phyloP scores from a whole-genome alignment of 2,797 vertebrate genomes.

The Enoplosus armatus region DNA sequence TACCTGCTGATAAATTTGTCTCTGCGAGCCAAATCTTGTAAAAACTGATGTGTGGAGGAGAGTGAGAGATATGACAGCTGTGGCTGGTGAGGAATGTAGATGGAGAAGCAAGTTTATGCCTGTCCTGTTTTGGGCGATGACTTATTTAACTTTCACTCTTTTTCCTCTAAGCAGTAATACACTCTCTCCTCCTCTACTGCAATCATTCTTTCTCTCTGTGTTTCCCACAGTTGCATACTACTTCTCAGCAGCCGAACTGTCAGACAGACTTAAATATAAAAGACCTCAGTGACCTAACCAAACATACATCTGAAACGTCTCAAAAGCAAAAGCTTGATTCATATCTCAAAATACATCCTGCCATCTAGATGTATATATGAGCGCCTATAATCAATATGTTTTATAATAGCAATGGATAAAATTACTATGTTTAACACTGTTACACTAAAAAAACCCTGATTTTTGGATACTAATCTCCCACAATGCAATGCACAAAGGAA shows the following conservation, averaged over 20 bases:
- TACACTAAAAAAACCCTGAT: not conserved
- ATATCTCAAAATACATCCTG: not conserved
- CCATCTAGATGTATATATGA: not conserved
- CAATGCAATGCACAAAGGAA: not conserved
- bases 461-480: not conserved
- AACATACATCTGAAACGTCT: slow-evolving; percentile 1
- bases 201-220: not conserved
- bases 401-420: not conserved
- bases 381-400: not conserved
- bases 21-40: slow-evolving; percentile 29
- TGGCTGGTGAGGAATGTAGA: slow-evolving; percentile 55
- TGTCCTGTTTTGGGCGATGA: slow-evolving; percentile 56
- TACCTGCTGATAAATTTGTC: slow-evolving; percentile 2
- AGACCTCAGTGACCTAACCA: slow-evolving; percentile 31
- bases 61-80: slow-evolving; percentile 33
- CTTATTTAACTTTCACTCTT: slow-evolving; percentile 32
- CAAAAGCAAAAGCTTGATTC: not conserved
- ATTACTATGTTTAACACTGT: not conserved
- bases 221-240: slow-evolving; percentile 27
- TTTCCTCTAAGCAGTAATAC: slow-evolving; percentile 6
- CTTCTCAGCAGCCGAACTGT: slow-evolving; percentile 38
- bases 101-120: slow-evolving; percentile 67
- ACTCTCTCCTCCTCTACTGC: not conserved
- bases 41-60: slow-evolving; percentile 5
- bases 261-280: slow-evolving; percentile 29